Base-by-base conservation (phyloP, 2,888 invertebrate genomes). In the Lasius fuliginosus region DNA sequence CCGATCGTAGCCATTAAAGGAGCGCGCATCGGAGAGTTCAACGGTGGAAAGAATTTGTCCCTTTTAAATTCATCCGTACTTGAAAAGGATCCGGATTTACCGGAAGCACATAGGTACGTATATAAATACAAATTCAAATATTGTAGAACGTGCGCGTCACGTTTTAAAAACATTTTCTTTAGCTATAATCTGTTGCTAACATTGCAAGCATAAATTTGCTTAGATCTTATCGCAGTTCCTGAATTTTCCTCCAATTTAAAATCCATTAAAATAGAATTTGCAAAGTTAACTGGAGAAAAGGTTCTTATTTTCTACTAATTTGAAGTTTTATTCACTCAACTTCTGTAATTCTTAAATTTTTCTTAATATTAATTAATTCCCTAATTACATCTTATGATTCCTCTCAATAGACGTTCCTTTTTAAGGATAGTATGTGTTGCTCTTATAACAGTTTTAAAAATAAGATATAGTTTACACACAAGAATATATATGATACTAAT, bases 1-100 rank as follows among this genome's bases (percentile, higher is more conserved):
- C 98, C 99, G 1, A 97, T 99, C 0, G 93, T 99, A 49, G 97
- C 98, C 27, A 96, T 98, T 1, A 99, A 99, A 96, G 97, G 97
- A 4, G 98, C 97, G 0, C 96, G 97, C 36, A 95, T 99, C 4
- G 96, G 97, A 0, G 99, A 99, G 95, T 99, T 98, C 95, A 97
- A 97, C 86, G 98, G 98, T 65, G 97, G 97, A 84, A 98, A 98
- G 94, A 97, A 96, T 36, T 92, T 98, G 42, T 96, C 97, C 1
- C 95, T 96, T 84, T 90, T 96, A 0, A 94, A 95, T 18, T 96
- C 97, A 36, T 96, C 97, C 11, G 95, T 96, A 89, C 79, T 99
- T 83, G 96, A 98, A 89, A 94, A 98, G 8, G 98, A 99, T 95
- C 99, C 99, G 0, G 99, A 99, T 94, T 96, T 99, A 42, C 96